Conservation (phyloP, 2,888 invertebrate genomes). For the Leucophenga maculata region DNA sequence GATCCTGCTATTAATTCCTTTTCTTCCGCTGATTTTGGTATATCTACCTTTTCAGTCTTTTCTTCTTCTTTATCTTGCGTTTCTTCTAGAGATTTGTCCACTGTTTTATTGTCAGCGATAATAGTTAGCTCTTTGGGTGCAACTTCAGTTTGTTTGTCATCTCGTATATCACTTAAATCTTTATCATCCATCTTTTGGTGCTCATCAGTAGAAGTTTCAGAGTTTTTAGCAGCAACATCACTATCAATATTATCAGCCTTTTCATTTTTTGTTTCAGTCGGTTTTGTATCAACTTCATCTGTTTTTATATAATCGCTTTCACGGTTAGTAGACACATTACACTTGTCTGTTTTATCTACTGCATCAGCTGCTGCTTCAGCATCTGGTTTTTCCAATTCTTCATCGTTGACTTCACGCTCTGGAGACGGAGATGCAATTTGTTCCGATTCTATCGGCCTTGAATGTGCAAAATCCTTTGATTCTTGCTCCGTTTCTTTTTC, state of each 20-base stretch:
- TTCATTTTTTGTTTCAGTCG: conserved; percentile 25
- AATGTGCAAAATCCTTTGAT: conserved; percentile 9
- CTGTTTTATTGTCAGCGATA: not conserved
- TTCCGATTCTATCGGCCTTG: conserved; percentile 19
- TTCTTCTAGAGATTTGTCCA: not conserved
- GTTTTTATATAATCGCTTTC: conserved; percentile 14
- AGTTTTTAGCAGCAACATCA: too few species aligned
- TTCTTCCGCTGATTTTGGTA: not conserved
- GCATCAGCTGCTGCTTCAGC: conserved; percentile 27
- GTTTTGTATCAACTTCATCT: conserved; percentile 17
- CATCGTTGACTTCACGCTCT: conserved; percentile 12
- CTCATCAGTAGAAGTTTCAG: too few species aligned
- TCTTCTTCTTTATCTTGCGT: not conserved
- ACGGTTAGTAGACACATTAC: not conserved
- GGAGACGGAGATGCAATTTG: conserved; percentile 28
- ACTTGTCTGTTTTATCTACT: conserved; percentile 7
- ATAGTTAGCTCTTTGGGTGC: too few species aligned
- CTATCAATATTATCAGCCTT: conserved; percentile 20
- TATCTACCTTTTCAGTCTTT: not conserved
- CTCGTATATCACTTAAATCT: too few species aligned
- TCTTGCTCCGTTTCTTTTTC: conserved; percentile 43
- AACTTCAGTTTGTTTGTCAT: too few species aligned
- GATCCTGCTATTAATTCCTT: conserved; percentile 18
- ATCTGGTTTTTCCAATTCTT: conserved; percentile 9
- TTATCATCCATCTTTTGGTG: too few species aligned